Percentiles rank a stretch among this genome's conserved stretches.
Evolutionary conservation across 30 jellyfish, hydroid and myxozoan genomes (phyloP).

Genomic region (Aurelia coerulea): DNA sequence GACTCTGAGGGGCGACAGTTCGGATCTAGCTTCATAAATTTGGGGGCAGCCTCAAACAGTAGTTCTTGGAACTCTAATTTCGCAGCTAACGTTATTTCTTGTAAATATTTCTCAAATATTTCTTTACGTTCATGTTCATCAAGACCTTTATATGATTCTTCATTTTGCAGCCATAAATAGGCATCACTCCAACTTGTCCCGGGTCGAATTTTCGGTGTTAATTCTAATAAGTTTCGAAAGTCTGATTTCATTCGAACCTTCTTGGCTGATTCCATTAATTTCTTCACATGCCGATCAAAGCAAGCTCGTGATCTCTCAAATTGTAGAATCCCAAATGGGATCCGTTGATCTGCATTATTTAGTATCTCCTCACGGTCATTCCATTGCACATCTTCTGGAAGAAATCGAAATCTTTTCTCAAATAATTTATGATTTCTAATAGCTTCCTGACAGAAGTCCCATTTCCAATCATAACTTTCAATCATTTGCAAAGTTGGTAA

Average conservation of each 20-base stretch:
- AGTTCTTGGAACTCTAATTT: constrained; percentile 96
- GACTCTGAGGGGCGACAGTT: constrained; percentile 89
- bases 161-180: constrained; percentile 74
- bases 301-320: constrained; percentile 96
- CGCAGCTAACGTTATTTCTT: constrained; percentile 90
- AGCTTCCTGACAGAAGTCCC: constrained; percentile 97
- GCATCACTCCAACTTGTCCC: constrained; percentile 99
- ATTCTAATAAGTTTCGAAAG: constrained; percentile 89
- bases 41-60: constrained; percentile 95
- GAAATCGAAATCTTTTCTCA: constrained; percentile 81
- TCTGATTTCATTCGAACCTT: constrained; percentile 86
- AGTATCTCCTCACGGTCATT: constrained; percentile 88
- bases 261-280: constrained; percentile 92
- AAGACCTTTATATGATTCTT: constrained; percentile 84
- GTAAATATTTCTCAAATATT: constrained; percentile 90
- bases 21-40: constrained; percentile 80
- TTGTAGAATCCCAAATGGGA: constrained; percentile 94
- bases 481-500: constrained; percentile 89
- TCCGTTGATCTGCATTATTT: constrained; percentile 59
- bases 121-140: constrained; percentile 96
- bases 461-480: constrained; percentile 95
- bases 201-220: constrained; percentile 87
- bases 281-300: constrained; percentile 96
- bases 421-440: constrained; percentile 84
- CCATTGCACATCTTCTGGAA: constrained; percentile 89